A percentile compares a stretch with the other conserved stretches of the same genome.
These are phyloP conservation scores for Catagonus wagneri DNA, from an alignment of 2,113 vertebrate species.

Conservation along the genomic window DNA sequence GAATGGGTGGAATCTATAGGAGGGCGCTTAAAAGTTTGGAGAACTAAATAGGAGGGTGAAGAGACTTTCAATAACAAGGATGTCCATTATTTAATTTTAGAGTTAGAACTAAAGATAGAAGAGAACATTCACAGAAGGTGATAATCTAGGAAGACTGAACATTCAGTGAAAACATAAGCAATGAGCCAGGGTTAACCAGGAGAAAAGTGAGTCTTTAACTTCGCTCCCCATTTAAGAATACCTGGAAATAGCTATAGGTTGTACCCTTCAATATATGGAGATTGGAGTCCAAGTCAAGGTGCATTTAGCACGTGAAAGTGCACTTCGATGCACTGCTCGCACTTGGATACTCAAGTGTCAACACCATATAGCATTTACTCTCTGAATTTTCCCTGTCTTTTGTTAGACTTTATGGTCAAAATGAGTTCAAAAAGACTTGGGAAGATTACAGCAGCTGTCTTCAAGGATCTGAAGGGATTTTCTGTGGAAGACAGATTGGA, in stretches of 20 bases:
- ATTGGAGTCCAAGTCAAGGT: not conserved
- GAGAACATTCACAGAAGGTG: not conserved
- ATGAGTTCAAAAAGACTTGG: not conserved
- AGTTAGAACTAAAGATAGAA: not conserved
- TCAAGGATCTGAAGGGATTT: constrained; percentile 1
- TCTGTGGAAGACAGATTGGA: not conserved
- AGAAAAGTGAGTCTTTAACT: not conserved
- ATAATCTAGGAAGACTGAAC: not conserved
- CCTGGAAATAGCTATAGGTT: not conserved
- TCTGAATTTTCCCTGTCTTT: not conserved
- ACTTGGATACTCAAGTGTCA: not conserved
- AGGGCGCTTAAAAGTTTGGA: not conserved
- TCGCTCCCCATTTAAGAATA: not conserved
- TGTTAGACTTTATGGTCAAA: not conserved
- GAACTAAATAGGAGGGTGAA: not conserved
- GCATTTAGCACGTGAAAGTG: not conserved
- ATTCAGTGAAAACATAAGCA: not conserved
- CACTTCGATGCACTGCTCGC: not conserved
- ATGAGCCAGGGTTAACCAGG: not conserved
- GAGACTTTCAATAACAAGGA: not conserved
- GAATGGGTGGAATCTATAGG: not conserved
- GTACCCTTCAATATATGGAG: not conserved
- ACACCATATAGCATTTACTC: not conserved
- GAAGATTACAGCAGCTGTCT: not conserved
- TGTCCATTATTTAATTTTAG: constrained; percentile 1